Conservation (phyloP, 2,888 invertebrate genomes). For the Eupsilia transversa region DNA sequence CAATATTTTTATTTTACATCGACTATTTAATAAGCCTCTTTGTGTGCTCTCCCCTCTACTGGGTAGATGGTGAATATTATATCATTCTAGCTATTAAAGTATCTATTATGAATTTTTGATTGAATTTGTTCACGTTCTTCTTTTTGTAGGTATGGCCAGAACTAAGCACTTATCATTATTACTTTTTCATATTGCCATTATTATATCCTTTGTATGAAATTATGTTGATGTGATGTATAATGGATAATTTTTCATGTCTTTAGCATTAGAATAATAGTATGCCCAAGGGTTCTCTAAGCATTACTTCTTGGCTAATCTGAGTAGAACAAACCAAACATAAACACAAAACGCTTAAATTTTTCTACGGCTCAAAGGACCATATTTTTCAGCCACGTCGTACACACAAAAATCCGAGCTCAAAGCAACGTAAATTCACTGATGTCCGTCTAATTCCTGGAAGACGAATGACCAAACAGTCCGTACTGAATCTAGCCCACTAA, state of each 20-base stretch:
- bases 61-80: conserved; percentile 58
- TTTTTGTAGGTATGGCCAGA: neutral
- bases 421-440: conserved; percentile 30
- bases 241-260: neutral
- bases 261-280: too few species aligned
- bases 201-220: neutral
- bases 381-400: neutral
- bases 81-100: conserved; percentile 33
- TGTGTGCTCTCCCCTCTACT: conserved; percentile 62
- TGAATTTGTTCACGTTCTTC: neutral
- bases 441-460: conserved; percentile 34
- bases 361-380: neutral
- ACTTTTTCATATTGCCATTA: neutral
- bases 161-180: neutral
- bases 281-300: neutral
- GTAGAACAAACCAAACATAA: neutral
- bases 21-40: conserved; percentile 80
- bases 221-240: neutral
- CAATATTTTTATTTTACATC: conserved; percentile 82
- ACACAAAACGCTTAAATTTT: too few species aligned
- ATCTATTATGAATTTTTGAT: conserved; percentile 20
- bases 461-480: conserved; percentile 39
- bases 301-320: neutral
- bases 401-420: conserved; percentile 14
- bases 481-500: conserved; percentile 50